Conservation (phyloP, 92 coral and sea anemone species). For the Micromussa lordhowensis region DNA sequence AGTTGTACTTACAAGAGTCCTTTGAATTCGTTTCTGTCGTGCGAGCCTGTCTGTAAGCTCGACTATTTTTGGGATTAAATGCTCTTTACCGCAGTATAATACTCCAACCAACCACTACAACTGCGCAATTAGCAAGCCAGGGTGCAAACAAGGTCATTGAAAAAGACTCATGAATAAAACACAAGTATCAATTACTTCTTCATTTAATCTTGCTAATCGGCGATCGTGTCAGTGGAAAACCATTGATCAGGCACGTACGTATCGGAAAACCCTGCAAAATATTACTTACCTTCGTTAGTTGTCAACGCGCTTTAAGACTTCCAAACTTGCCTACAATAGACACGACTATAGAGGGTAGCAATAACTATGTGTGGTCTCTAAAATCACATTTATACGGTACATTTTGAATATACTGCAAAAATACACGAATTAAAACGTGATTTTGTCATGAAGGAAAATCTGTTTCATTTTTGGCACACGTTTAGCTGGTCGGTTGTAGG, state of each 20-base stretch:
- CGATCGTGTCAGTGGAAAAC: conserved; percentile 12
- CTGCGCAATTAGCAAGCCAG: conserved; percentile 18
- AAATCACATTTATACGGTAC: neutral
- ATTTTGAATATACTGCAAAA: neutral
- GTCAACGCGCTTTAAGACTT: conserved; percentile 11
- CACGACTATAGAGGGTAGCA: neutral
- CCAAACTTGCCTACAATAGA: neutral
- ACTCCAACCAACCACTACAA: neutral
- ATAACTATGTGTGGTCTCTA: neutral
- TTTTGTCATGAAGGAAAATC: neutral
- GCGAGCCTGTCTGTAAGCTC: neutral
- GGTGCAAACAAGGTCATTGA: conserved; percentile 27
- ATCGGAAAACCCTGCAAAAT: neutral
- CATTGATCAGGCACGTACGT: conserved; percentile 11
- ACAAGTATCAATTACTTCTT: conserved; percentile 32
- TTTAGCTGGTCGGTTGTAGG: neutral
- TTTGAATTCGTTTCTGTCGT: neutral
- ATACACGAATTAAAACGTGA: neutral
- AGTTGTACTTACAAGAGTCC: neutral
- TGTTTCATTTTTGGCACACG: neutral
- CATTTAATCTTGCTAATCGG: conserved; percentile 32
- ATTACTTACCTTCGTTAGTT: neutral
- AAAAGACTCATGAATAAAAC: conserved; percentile 42
- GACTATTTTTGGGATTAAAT: conserved; percentile 11
- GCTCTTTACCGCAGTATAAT: neutral